These are phyloP conservation scores for Drosophila cognata DNA, from an alignment of 2,888 invertebrate species.

Conservation along the genomic window DNA sequence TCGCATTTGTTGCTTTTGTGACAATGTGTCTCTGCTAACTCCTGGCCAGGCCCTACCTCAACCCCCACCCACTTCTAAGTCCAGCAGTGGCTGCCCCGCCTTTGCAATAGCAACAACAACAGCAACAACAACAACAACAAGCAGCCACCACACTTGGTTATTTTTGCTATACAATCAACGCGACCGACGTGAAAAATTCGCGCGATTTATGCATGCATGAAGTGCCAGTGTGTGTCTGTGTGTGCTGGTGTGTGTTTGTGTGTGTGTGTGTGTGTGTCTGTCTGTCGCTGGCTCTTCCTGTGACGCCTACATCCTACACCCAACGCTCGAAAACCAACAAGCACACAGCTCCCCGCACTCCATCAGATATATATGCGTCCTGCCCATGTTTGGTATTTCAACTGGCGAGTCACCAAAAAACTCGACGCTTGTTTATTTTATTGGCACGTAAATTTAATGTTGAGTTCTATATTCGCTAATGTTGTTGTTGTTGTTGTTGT, in stretches of 20 bases:
- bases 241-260: slow-evolving; percentile 13
- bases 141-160: slow-evolving; percentile 66
- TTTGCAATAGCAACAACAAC: background rate
- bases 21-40: slow-evolving; percentile 67
- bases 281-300: slow-evolving; percentile 60
- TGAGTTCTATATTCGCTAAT: slow-evolving; percentile 35
- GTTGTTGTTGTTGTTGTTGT: slow-evolving; percentile 8
- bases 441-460: slow-evolving; percentile 82
- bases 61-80: background rate
- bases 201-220: slow-evolving; percentile 79
- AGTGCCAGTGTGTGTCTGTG: slow-evolving; percentile 38
- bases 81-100: slow-evolving; percentile 19
- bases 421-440: slow-evolving; percentile 80
- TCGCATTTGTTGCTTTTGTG: slow-evolving; percentile 74
- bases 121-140: slow-evolving; percentile 45
- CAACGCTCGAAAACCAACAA: background rate
- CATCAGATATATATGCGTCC: slow-evolving; percentile 36
- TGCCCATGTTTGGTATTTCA: slow-evolving; percentile 50
- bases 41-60: background rate
- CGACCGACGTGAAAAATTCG: slow-evolving; percentile 77
- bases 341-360: background rate
- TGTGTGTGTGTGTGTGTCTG: slow-evolving; percentile 30
- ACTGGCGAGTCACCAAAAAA: slow-evolving; percentile 76
- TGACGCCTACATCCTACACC: slow-evolving; percentile 24
- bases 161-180: slow-evolving; percentile 76